Conservation (phyloP, 2,888 invertebrate species). For the Xestia sexstrigata region DNA sequence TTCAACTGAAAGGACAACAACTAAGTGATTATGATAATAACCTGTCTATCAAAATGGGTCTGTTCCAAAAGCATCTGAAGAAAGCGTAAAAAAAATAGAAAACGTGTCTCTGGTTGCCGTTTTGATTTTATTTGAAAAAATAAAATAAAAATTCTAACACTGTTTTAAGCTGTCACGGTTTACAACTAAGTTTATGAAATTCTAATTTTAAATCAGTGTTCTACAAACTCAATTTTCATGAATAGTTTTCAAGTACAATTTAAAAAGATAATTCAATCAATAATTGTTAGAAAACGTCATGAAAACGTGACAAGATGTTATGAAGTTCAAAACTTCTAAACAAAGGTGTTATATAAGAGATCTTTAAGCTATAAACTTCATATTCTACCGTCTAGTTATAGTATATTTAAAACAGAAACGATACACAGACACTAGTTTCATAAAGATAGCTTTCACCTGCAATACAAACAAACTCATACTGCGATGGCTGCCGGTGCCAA, state of each 20-base stretch:
- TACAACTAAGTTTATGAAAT: neutral
- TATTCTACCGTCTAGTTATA: neutral
- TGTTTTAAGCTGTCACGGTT: too few relatives aligned
- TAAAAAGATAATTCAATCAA: neutral
- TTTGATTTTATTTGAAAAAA: neutral
- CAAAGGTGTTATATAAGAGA: neutral
- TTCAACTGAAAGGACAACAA: neutral
- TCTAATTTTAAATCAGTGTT: neutral
- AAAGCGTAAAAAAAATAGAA: neutral
- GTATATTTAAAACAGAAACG: neutral
- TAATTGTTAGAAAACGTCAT: neutral
- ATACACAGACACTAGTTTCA: neutral
- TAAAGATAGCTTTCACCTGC: conserved; percentile 45
- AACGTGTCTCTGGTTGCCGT: neutral
- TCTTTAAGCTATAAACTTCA: neutral
- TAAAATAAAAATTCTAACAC: neutral
- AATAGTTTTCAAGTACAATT: neutral
- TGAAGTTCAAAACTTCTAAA: neutral
- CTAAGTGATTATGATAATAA: neutral
- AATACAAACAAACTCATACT: conserved; percentile 28
- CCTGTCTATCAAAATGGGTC: neutral
- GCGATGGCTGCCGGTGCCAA: conserved; percentile 35
- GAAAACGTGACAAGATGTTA: neutral
- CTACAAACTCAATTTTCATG: neutral
- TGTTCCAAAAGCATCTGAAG: neutral